Evolutionary conservation across 2,888 invertebrate species (phyloP), one percentile per base, ranked within the genome.

Genomic region (Diplazon laetatorius): DNA sequence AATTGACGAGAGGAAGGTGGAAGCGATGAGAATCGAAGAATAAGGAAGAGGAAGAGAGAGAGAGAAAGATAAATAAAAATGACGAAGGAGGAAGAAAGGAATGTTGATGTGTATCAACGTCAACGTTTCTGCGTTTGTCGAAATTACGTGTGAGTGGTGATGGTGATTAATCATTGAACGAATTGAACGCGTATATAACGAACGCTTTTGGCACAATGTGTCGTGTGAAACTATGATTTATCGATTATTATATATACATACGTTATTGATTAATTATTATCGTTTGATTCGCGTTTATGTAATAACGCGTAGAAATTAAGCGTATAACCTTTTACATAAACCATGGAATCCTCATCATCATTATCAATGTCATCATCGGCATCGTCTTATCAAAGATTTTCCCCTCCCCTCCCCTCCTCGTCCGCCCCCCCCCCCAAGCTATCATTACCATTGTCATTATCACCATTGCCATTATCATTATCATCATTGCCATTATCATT

Each of bases 251-350:
- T 65, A 70, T 65, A 60, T 6, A 44, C 39, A 60, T 2, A 37
- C 39, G 65, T 74, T 85, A 84, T 78, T 82, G 84, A 78, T 82
- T 83, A 84, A 82, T 82, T 84, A 83, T 83, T 82, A 83, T 80
- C 82, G 83, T 69, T 86, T 85, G 85, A 86, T 85, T 85, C 82
- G 81, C 83, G 80, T 86, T 82, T 83, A 82, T 84, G 75, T 84
- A 87, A 60, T 62, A 70, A 69, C 59, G 81, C 70, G 80, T 87
- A 86, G 82, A 81, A 76, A 76, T 82, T 84, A 83, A 84, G 83
- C 46, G 50, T 76, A 68, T 35, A 65, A 57, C 30, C 52, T 69
- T 57, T 52, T 69, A 78, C 69, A 78, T 73, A 48, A 59, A 70
- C 35, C 35, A 78, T 78, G 59, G 35, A 50, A 78, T 68, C 57